Conservation (phyloP, 2,797 vertebrate genomes). For the Triplophysa yarkandensis region DNA sequence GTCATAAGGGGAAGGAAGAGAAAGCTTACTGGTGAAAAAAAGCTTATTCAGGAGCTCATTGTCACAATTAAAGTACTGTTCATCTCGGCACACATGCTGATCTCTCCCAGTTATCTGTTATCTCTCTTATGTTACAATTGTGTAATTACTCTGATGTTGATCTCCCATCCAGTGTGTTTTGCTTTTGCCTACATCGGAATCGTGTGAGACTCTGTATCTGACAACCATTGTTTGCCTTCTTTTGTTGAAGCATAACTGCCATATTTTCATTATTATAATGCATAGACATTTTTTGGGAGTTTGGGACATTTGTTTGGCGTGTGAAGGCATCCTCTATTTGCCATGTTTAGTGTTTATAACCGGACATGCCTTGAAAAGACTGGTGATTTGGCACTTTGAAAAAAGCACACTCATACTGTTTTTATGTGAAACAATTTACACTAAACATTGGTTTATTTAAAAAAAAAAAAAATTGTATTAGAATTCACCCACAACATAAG, state of each 20-base stretch:
- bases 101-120: slow-evolving; percentile 66
- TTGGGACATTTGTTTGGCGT: neutral
- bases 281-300: too few species aligned
- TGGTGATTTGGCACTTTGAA: neutral
- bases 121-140: slow-evolving; percentile 69
- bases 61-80: neutral
- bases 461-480: too few species aligned
- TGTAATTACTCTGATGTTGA: slow-evolving; percentile 73
- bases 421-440: too few species aligned
- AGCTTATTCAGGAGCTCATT: slow-evolving; percentile 12
- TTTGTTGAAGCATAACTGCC: neutral
- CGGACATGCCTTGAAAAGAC: neutral
- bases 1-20: slow-evolving; percentile 20
- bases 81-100: slow-evolving; percentile 38
- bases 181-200: slow-evolving; percentile 16
- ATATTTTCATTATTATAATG: neutral
- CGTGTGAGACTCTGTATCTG: slow-evolving; percentile 6
- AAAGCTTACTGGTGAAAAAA: neutral
- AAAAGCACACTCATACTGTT: neutral
- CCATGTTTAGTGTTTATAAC: neutral
- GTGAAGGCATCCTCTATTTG: neutral
- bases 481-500: too few species aligned
- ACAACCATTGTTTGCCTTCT: neutral
- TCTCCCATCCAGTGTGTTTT: slow-evolving; percentile 50
- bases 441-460: too few species aligned